phyloP scores from a whole-genome alignment of 1,140 invertebrate genomes.

The Batillaria attramentaria region DNA sequence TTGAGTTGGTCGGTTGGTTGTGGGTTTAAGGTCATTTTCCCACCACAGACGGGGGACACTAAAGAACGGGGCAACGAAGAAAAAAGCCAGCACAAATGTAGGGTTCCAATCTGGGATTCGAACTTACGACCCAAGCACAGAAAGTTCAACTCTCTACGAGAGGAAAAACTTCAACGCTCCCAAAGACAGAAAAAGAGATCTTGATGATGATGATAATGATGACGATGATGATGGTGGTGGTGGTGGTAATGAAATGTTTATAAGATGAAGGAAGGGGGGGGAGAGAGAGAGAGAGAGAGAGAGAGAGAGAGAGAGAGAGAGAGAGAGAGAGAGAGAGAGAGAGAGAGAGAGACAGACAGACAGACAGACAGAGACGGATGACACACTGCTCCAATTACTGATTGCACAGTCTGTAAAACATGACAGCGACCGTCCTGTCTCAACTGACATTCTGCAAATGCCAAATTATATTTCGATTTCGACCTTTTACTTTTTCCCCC shows the following conservation, averaged over 20 bases:
- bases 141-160: background rate
- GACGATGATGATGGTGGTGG: background rate
- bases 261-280: background rate
- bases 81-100: background rate
- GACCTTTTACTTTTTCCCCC: background rate
- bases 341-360: constrained; percentile 20
- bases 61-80: background rate
- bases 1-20: no score
- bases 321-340: constrained; percentile 17
- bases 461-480: background rate
- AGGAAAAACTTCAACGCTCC: background rate
- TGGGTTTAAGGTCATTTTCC: no score
- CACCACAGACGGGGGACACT: no score
- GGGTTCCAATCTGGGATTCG: background rate
- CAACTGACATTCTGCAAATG: no score
- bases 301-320: constrained; percentile 22
- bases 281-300: constrained; percentile 25
- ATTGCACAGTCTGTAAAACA: background rate
- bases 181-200: background rate
- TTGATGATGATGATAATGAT: no score
- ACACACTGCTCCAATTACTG: no score
- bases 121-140: background rate
- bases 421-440: background rate
- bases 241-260: background rate
- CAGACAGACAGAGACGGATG: background rate